phyloP scores from a whole-genome alignment of 2,797 vertebrate genomes.

The Platyrinchus mystaceus region DNA sequence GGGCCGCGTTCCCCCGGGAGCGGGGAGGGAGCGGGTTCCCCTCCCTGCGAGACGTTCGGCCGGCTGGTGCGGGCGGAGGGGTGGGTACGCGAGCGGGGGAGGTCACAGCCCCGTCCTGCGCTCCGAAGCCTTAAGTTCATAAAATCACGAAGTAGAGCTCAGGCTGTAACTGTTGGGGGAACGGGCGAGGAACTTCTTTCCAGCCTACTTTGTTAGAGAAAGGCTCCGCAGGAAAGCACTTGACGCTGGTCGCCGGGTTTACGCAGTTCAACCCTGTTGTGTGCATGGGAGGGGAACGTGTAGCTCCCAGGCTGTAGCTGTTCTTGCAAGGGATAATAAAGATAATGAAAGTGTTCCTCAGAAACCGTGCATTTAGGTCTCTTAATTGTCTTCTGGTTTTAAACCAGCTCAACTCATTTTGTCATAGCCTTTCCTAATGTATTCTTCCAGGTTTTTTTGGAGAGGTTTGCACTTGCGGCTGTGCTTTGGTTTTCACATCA shows the following conservation, averaged over 20 bases:
- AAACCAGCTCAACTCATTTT: neutral
- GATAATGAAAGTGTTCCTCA: neutral
- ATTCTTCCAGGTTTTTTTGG: neutral
- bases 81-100: rapidly evolving
- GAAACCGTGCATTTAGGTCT: neutral
- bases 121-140: neutral
- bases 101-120: rapidly evolving
- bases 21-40: neutral
- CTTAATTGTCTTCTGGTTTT: neutral
- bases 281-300: rapidly evolving
- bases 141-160: neutral
- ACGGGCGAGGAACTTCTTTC: neutral
- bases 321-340: neutral
- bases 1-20: no score
- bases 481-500: neutral
- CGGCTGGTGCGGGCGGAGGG: rapidly evolving
- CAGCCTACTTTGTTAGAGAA: rapidly evolving
- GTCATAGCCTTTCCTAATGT: rapidly evolving
- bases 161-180: rapidly evolving
- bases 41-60: rapidly evolving
- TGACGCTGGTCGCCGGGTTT: rapidly evolving
- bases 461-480: neutral
- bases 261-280: rapidly evolving
- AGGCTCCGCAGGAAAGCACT: rapidly evolving
- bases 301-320: neutral